Conservation (phyloP, 2,113 vertebrate genomes). For the Fulmarus glacialis region DNA sequence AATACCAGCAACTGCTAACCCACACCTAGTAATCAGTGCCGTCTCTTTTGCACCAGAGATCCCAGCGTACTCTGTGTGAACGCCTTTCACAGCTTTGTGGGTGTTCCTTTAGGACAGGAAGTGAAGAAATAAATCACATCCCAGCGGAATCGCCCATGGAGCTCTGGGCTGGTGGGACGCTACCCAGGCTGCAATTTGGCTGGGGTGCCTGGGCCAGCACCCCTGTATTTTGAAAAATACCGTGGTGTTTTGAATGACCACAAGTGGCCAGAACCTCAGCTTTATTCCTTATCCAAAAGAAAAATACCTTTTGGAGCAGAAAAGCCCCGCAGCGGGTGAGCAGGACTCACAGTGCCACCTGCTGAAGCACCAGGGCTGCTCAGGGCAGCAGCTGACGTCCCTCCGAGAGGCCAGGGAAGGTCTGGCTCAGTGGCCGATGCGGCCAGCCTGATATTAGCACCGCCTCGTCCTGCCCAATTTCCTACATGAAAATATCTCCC, state of each 20-base stretch:
- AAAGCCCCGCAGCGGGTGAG: background rate
- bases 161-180: background rate
- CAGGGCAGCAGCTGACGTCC: background rate
- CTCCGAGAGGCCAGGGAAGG: background rate
- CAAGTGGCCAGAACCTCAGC: slow-evolving; percentile 29
- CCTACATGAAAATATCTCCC: background rate
- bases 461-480: background rate
- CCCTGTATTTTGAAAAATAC: slow-evolving; percentile 29
- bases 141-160: background rate
- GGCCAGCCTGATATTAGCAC: background rate
- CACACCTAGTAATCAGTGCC: background rate
- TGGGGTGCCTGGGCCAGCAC: background rate
- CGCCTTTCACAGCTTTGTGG: slow-evolving; percentile 1
- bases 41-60: background rate
- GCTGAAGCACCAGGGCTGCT: slow-evolving; percentile 19
- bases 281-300: slow-evolving; percentile 35
- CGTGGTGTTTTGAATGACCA: background rate
- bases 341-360: slow-evolving; percentile 60
- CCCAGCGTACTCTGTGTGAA: background rate
- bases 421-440: background rate
- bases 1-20: background rate
- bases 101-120: slow-evolving; percentile 59
- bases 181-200: slow-evolving; percentile 30
- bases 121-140: slow-evolving; percentile 45
- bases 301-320: slow-evolving; percentile 27